phyloP scores from a whole-genome alignment of 2,888 invertebrate genomes.

The Therioaphis trifolii region DNA sequence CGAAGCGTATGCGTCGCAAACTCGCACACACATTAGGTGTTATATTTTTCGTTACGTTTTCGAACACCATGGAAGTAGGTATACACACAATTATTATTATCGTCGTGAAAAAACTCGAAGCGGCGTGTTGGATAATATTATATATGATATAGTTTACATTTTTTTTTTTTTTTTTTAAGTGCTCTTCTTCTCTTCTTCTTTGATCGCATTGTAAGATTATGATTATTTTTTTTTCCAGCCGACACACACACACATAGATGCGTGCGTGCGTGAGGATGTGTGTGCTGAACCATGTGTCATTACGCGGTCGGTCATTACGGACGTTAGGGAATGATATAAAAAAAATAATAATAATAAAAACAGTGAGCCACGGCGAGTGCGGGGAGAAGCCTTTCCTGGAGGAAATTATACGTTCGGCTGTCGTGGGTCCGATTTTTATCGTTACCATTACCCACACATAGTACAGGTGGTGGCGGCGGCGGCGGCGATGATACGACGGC shows the following conservation, averaged over 20 bases:
- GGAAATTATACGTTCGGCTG: conserved; percentile 59
- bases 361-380: neutral
- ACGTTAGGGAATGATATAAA: neutral
- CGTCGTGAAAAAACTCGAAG: conserved; percentile 19
- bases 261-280: conserved; percentile 42
- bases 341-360: neutral
- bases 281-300: conserved; percentile 62
- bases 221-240: conserved; percentile 25
- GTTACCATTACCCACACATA: conserved; percentile 16
- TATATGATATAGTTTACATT: conserved; percentile 6
- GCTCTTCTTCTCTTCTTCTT: conserved; percentile 22
- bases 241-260: neutral
- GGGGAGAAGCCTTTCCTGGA: conserved; percentile 31
- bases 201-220: conserved; percentile 57
- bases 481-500: no score
- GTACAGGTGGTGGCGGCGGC: conserved; percentile 48
- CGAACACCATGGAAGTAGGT: no score
- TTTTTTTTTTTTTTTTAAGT: no score
- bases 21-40: no score
- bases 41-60: no score
- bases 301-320: conserved; percentile 59
- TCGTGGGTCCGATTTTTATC: conserved; percentile 63
- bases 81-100: no score
- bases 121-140: neutral
- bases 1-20: no score